A percentile compares a stretch with the other conserved stretches of the same genome.
phyloP scores from a whole-genome alignment of 2,797 vertebrate genomes.

The Falco novaeseelandiae region DNA sequence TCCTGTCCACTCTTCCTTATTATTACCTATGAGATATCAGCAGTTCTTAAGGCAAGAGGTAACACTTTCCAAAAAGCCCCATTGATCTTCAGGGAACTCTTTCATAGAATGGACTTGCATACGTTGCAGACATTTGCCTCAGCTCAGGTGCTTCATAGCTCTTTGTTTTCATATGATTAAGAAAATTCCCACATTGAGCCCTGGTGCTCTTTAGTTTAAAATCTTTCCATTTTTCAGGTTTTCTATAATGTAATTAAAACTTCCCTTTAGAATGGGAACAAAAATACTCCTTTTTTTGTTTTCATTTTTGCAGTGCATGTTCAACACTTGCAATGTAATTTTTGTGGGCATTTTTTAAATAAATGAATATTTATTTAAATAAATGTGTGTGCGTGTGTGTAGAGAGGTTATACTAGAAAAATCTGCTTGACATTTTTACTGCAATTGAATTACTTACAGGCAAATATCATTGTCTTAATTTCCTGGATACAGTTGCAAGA shows the following conservation, averaged over 20 bases:
- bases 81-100: background rate
- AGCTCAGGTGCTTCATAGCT: background rate
- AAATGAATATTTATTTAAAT: background rate
- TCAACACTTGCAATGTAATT: background rate
- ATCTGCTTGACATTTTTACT: background rate
- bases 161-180: background rate
- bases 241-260: background rate
- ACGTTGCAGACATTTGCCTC: background rate
- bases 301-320: background rate
- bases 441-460: background rate
- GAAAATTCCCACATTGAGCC: background rate
- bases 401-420: background rate
- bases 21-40: background rate
- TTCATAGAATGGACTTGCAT: background rate
- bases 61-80: background rate
- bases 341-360: background rate
- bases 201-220: background rate
- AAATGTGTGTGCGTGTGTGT: background rate
- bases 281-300: background rate
- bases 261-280: background rate
- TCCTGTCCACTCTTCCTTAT: background rate
- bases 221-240: background rate
- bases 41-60: background rate
- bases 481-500: background rate
- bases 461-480: constrained; percentile 4